Conservation (phyloP, 2,113 vertebrate species). For the Rhinolophus sinicus region DNA sequence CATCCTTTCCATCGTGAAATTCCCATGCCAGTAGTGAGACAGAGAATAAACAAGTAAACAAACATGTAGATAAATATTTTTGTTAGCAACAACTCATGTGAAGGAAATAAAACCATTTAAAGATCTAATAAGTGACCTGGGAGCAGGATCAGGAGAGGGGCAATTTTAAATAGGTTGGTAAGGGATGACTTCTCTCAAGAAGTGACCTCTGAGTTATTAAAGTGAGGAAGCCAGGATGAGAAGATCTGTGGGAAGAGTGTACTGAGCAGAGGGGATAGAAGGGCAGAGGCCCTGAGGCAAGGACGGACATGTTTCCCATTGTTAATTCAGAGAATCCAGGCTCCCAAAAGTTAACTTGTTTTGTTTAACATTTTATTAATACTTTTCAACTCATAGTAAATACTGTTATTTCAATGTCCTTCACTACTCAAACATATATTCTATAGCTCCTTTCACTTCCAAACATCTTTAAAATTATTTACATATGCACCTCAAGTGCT, state of each 20-base stretch:
- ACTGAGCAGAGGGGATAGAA: not conserved
- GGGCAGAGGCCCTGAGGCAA: not conserved
- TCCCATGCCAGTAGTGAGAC: not conserved
- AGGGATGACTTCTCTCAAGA: not conserved
- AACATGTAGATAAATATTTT: not conserved
- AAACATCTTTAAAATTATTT: not conserved
- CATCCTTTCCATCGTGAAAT: not conserved
- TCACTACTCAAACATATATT: not conserved
- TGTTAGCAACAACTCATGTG: not conserved
- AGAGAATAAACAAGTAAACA: not conserved
- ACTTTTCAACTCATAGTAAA: not conserved
- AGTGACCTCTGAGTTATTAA: not conserved
- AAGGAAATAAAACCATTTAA: not conserved
- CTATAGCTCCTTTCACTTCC: not conserved
- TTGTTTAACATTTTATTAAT: not conserved
- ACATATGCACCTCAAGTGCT: not conserved
- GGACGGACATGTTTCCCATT: fast-evolving
- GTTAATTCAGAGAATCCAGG: not conserved
- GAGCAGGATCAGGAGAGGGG: not conserved
- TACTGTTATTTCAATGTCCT: not conserved
- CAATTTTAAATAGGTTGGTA: not conserved
- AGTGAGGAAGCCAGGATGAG: not conserved
- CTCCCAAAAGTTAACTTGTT: not conserved
- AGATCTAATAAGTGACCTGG: not conserved
- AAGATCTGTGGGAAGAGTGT: not conserved